Conservation (phyloP, 2,113 vertebrate species). For the Paratilapia polleni region DNA sequence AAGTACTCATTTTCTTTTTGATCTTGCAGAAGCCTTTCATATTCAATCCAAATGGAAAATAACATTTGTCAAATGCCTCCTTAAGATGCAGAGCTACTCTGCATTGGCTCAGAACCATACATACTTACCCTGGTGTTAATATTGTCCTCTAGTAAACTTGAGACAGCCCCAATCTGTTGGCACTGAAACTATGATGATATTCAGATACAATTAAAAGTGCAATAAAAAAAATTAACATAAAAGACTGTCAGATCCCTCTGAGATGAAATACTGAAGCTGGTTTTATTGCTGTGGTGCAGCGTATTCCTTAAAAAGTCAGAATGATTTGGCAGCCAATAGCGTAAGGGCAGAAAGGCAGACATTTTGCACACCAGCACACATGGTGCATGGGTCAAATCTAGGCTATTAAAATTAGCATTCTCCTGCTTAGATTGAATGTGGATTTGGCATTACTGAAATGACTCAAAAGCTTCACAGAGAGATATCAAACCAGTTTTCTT, state of each 20-base stretch:
- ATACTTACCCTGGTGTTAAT: constrained; percentile 18
- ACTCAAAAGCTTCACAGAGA: neutral
- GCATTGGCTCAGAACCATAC: constrained; percentile 19
- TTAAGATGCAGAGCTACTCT: constrained; percentile 12
- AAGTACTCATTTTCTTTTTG: constrained; percentile 19
- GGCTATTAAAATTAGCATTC: constrained; percentile 27
- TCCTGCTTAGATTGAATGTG: constrained; percentile 3
- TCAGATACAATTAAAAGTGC: constrained; percentile 33
- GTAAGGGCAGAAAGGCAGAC: constrained; percentile 17
- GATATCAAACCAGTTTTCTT: neutral
- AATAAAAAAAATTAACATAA: neutral
- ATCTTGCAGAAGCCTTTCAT: constrained; percentile 9
- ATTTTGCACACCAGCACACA: constrained; percentile 29
- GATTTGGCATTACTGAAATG: constrained; percentile 19
- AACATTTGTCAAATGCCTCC: constrained; percentile 37
- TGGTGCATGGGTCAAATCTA: constrained; percentile 28
- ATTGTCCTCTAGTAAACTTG: constrained; percentile 36
- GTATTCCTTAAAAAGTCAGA: constrained; percentile 14
- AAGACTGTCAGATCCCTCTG: constrained; percentile 13
- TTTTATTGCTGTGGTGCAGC: constrained; percentile 18
- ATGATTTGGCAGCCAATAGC: neutral
- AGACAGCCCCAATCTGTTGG: constrained; percentile 20
- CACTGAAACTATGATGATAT: constrained; percentile 20
- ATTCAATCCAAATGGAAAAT: constrained; percentile 39
- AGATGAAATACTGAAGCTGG: constrained; percentile 15